Conservation (phyloP, 1,140 invertebrate species). For the Leguminivora glycinivorella region DNA sequence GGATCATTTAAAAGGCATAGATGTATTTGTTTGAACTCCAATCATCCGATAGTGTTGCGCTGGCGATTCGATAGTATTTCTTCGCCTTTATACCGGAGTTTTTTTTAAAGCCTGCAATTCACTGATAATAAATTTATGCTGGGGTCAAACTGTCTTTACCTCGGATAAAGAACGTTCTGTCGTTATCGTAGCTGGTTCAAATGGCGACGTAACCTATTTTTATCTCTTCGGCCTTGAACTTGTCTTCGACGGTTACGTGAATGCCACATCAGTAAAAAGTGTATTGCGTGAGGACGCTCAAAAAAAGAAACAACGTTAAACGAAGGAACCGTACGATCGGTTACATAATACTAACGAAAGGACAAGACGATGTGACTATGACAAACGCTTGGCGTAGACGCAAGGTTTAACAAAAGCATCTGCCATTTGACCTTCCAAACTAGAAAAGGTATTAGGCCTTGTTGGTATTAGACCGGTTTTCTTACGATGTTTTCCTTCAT, state of each 20-base stretch:
- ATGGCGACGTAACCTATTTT: conserved; percentile 1
- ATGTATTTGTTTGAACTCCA: too few relatives aligned
- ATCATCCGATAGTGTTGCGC: too few relatives aligned
- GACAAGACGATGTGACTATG: not conserved
- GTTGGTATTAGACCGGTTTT: not conserved
- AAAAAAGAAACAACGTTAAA: not conserved
- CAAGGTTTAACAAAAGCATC: not conserved
- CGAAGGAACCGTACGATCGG: not conserved
- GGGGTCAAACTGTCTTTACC: not conserved
- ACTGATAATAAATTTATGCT: not conserved
- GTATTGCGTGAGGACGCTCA: not conserved
- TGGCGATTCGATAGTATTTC: too few relatives aligned
- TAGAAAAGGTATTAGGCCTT: not conserved
- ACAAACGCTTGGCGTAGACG: not conserved
- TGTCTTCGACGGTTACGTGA: not conserved
- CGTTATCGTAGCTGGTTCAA: not conserved
- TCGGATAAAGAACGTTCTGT: not conserved
- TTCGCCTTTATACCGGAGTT: too few relatives aligned
- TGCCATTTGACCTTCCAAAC: not conserved
- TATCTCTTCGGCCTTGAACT: not conserved
- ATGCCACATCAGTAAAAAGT: not conserved
- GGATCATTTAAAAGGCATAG: too few relatives aligned
- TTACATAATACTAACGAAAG: not conserved
- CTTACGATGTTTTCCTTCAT: not conserved
- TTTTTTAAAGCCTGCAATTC: not conserved